A percentile compares a stretch with the other conserved stretches of the same genome.
These are phyloP conservation scores for Siphlonurus alternatus DNA, from an alignment of 2,888 invertebrate species.

Conservation along the genomic window DNA sequence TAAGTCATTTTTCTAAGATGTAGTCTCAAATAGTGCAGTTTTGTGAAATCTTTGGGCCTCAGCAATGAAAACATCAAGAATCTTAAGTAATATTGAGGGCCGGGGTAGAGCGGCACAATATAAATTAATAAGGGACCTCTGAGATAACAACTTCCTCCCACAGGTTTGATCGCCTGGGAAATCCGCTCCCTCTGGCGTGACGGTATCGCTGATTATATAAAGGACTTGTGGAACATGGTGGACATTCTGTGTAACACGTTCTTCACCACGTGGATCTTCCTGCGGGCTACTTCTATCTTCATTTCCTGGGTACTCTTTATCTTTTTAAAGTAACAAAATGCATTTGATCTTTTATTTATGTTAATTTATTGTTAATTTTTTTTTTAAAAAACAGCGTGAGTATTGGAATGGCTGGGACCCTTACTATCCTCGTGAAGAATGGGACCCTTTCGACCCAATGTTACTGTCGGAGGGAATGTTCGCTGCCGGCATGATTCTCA, in stretches of 20 bases:
- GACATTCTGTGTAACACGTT: constrained; percentile 94
- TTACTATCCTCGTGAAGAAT: constrained; percentile 73
- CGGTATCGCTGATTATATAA: constrained; percentile 78
- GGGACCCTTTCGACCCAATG: constrained; percentile 94
- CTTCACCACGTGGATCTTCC: constrained; percentile 83
- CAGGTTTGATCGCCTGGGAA: constrained; percentile 90
- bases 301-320: constrained; percentile 55
- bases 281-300: constrained; percentile 76
- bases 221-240: constrained; percentile 95
- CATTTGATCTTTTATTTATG: too few relatives aligned
- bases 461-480: constrained; percentile 85
- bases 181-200: constrained; percentile 79
- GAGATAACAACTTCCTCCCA: constrained; percentile 11
- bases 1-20: too few relatives aligned
- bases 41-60: too few relatives aligned
- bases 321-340: constrained; percentile 14
- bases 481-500: constrained; percentile 92
- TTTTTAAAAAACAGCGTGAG: constrained; percentile 56
- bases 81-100: background rate
- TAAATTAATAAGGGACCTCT: background rate
- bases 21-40: too few relatives aligned
- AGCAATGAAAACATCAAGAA: too few relatives aligned
- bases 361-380: too few relatives aligned
- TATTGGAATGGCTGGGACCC: constrained; percentile 51
- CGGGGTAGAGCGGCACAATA: background rate